These are phyloP conservation scores for Cepphus grylle DNA, from an alignment of 2,113 vertebrate genomes.

Conservation along the genomic window DNA sequence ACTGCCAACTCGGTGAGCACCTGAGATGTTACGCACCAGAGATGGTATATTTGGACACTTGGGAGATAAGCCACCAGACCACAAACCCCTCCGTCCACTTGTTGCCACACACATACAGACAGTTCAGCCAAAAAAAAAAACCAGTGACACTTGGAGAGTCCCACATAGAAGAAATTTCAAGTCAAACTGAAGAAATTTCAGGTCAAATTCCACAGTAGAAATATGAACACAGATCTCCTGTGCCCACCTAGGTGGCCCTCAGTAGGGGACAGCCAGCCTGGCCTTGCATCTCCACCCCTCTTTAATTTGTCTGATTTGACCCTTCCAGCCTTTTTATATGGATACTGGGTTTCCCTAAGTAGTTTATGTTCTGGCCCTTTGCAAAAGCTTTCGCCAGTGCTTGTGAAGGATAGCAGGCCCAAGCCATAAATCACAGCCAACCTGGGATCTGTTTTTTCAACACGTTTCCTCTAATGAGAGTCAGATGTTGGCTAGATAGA, in stretches of 20 bases:
- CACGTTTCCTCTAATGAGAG: conserved; percentile 54
- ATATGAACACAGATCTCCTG: neutral
- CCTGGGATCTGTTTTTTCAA: conserved; percentile 66
- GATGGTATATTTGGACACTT: neutral
- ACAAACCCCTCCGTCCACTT: neutral
- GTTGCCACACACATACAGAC: neutral
- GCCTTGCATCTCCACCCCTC: neutral
- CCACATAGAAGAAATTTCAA: neutral
- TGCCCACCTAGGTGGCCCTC: conserved; percentile 44
- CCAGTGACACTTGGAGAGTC: neutral
- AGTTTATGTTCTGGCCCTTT: conserved; percentile 63
- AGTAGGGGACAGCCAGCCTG: neutral
- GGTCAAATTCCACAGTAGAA: neutral
- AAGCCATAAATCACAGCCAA: conserved; percentile 62
- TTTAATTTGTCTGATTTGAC: conserved; percentile 53
- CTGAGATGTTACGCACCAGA: neutral
- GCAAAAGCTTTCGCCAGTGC: conserved; percentile 56
- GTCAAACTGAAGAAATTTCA: neutral
- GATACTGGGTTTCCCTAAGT: conserved; percentile 53
- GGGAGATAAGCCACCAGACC: neutral
- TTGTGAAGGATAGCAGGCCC: conserved; percentile 53
- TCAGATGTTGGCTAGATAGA: conserved; percentile 60
- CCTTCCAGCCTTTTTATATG: conserved; percentile 47
- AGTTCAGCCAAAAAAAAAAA: neutral
- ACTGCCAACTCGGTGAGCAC: neutral